Conservation (phyloP, 2,797 vertebrate genomes). For the Sebastes minor region DNA sequence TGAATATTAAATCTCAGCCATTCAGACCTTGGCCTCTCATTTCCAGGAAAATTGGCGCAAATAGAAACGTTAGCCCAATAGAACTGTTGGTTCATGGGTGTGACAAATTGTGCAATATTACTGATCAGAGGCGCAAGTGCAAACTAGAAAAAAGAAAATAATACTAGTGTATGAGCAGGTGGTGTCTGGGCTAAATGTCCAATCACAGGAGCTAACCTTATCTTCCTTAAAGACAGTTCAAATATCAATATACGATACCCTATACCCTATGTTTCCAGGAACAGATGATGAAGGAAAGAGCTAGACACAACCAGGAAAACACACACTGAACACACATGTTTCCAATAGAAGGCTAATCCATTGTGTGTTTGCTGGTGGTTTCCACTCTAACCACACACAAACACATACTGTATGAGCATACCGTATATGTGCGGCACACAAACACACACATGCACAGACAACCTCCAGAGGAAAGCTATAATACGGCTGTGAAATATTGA, state of each 20-base stretch:
- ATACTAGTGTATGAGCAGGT: background rate
- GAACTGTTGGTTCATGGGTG: background rate
- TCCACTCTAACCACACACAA: background rate
- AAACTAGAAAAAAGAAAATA: background rate
- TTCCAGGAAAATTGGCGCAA: background rate
- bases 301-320: background rate
- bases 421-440: background rate
- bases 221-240: background rate
- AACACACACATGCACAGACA: background rate
- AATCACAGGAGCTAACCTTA: background rate
- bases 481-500: conserved; percentile 26
- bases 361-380: background rate
- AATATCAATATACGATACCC: background rate
- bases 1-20: background rate
- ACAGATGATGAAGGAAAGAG: background rate
- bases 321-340: background rate
- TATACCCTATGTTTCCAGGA: background rate
- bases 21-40: background rate
- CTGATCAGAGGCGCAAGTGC: background rate
- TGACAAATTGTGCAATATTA: background rate
- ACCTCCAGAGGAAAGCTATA: background rate
- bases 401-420: background rate
- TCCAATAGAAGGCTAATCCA: background rate
- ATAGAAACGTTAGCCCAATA: background rate
- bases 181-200: background rate